Conservation (phyloP, 2,113 vertebrate genomes). For the Oxyura jamaicensis region DNA sequence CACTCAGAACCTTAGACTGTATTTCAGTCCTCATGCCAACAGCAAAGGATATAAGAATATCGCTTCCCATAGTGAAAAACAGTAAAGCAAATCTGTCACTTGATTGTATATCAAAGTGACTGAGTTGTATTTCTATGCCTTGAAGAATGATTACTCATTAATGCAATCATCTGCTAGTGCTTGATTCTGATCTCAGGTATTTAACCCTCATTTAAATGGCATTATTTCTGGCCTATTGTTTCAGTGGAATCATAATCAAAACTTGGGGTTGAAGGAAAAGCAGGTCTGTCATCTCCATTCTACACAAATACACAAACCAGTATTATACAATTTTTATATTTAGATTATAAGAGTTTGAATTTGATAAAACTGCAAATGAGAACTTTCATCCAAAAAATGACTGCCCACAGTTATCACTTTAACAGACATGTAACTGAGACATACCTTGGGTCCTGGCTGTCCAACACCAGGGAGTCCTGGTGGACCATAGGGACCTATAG, state of each 20-base stretch:
- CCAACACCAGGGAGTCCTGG: constrained; percentile 81
- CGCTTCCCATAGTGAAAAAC: not conserved
- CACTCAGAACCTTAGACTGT: not conserved
- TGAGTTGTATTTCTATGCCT: not conserved
- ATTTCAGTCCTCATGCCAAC: not conserved
- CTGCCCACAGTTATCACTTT: not conserved
- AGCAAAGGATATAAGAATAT: not conserved
- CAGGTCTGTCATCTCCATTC: not conserved
- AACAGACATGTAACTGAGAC: not conserved
- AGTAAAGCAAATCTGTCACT: not conserved
- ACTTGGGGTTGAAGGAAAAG: not conserved
- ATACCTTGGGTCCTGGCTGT: constrained; percentile 87
- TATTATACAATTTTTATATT: not conserved
- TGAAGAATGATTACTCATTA: not conserved
- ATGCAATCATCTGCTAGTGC: not conserved
- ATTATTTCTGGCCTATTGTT: not conserved
- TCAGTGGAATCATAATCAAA: not conserved
- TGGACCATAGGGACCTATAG: constrained; percentile 79
- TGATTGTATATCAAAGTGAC: not conserved
- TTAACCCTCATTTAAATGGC: not conserved
- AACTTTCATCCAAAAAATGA: not conserved
- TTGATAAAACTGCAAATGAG: not conserved
- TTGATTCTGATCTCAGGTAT: not conserved
- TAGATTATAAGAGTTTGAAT: not conserved
- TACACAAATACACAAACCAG: not conserved